A percentile compares a stretch with the other conserved stretches of the same genome.
Conservation (phyloP, 2,113 vertebrate genomes). For the Bombycilla garrulus region DNA sequence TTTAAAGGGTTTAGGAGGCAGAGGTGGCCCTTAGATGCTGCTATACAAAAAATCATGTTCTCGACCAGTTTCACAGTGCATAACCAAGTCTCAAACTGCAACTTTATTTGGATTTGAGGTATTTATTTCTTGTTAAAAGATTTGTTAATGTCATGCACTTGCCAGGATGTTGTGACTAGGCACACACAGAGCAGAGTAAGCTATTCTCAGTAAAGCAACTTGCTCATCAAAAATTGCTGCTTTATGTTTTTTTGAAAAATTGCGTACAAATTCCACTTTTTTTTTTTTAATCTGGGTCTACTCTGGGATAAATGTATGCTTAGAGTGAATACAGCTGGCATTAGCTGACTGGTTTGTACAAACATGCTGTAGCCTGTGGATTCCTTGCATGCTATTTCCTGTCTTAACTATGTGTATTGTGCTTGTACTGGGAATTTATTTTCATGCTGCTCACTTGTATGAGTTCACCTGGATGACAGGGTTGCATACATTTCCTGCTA, state of each 20-base stretch:
- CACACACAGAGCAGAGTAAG: neutral
- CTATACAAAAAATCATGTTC: neutral
- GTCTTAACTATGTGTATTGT: neutral
- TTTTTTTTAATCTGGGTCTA: neutral
- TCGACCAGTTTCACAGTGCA: neutral
- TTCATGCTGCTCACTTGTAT: neutral
- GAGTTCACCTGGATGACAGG: neutral
- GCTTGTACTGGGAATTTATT: neutral
- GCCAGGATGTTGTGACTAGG: neutral
- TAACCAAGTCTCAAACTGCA: neutral
- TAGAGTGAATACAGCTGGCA: neutral
- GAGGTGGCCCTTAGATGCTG: neutral
- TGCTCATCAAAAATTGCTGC: neutral
- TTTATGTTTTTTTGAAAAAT: neutral
- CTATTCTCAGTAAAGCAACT: neutral
- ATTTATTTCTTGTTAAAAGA: neutral
- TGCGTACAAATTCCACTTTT: neutral
- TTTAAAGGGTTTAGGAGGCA: neutral
- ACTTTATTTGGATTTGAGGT: neutral
- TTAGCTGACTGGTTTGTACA: neutral
- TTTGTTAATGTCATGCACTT: neutral
- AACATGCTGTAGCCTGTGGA: neutral
- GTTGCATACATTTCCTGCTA: neutral
- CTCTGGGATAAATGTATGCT: neutral
- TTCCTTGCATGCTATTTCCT: neutral